Percentiles rank a stretch among this genome's conserved stretches.
phyloP scores from a whole-genome alignment of 2,797 vertebrate species.

The Monodelphis domestica region DNA sequence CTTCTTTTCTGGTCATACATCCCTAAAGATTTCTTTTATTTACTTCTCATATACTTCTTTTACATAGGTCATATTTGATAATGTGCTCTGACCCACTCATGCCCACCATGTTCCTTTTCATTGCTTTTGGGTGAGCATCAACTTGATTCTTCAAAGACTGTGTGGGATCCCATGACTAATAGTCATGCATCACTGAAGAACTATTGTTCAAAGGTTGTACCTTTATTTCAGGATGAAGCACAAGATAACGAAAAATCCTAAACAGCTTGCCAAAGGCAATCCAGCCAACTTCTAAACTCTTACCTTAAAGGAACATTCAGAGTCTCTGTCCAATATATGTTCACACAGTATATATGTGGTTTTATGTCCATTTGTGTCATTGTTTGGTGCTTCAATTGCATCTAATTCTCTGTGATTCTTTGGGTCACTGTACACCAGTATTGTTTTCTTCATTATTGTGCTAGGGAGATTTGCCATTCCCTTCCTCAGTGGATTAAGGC shows the following conservation, averaged over 20 bases:
- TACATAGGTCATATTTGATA: not conserved
- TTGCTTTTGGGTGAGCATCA: not conserved
- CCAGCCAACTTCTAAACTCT: not conserved
- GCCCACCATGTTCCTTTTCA: not conserved
- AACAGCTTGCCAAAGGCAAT: not conserved
- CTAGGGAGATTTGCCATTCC: not conserved
- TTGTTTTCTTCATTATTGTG: not conserved
- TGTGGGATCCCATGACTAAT: not conserved
- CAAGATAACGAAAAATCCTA: not conserved
- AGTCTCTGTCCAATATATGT: not conserved
- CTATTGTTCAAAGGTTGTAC: not conserved
- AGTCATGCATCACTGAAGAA: not conserved
- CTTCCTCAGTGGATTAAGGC: not conserved
- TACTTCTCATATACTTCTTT: not conserved
- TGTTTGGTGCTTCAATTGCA: too few species aligned
- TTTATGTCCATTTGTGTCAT: not conserved
- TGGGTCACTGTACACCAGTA: not conserved
- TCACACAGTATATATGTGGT: not conserved
- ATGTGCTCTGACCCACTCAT: not conserved
- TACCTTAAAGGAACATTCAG: not conserved
- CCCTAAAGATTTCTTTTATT: not conserved
- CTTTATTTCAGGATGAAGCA: not conserved
- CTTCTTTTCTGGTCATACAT: not conserved
- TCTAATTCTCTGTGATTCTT: not conserved
- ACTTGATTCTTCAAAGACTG: not conserved